Evolutionary conservation across 2,797 vertebrate species (phyloP).

Genomic region (Manis pentadactyla): DNA sequence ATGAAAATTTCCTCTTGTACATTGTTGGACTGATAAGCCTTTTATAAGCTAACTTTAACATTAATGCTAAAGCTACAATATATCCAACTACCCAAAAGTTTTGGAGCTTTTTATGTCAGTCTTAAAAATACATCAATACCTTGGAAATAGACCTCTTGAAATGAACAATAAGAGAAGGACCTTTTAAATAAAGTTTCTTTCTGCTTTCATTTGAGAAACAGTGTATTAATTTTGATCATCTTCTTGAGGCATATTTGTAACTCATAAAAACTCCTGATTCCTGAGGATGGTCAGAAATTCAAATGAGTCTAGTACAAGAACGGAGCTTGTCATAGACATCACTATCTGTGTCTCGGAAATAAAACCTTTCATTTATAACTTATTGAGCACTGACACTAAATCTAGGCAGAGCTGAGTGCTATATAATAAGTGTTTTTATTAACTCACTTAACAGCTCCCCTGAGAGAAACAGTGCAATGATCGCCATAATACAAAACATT

Average conservation of each 20-base stretch:
- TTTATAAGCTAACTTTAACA: not conserved
- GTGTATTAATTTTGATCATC: not conserved
- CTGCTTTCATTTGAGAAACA: not conserved
- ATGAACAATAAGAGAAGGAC: not conserved
- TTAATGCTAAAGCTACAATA: not conserved
- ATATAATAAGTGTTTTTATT: not conserved
- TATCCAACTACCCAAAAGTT: not conserved
- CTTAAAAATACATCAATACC: not conserved
- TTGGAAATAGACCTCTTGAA: not conserved
- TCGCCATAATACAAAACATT: slow-evolving; percentile 13
- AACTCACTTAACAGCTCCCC: not conserved
- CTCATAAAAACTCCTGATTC: not conserved
- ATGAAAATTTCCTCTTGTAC: not conserved
- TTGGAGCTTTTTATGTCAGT: not conserved
- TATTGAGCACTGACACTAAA: not conserved
- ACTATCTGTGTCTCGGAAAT: not conserved
- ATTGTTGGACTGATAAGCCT: not conserved
- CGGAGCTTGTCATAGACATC: not conserved
- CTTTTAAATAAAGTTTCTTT: slow-evolving; percentile 9
- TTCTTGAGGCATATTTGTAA: not conserved
- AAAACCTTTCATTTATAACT: not conserved
- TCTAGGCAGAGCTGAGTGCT: not conserved
- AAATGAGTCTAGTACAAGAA: not conserved
- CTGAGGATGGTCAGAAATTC: slow-evolving; percentile 9
- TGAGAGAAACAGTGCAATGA: slow-evolving; percentile 28